Evolutionary conservation across 2,797 vertebrate genomes (phyloP).

Genomic region (Sternotherus odoratus): DNA sequence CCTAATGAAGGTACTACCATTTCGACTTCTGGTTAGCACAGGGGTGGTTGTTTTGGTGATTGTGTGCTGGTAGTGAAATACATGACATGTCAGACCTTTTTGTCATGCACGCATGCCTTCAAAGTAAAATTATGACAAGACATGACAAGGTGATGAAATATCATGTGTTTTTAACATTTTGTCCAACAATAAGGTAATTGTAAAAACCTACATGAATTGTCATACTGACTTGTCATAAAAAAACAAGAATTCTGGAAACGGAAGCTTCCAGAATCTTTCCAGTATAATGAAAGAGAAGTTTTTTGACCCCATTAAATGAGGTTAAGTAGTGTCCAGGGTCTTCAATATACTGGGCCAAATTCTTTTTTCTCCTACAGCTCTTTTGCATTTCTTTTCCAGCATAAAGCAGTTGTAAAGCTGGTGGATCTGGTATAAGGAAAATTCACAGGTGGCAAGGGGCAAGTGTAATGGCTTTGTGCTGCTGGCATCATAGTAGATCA

Average conservation of each 20-base stretch:
- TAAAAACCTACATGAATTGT: constrained; percentile 6
- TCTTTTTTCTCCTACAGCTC: neutral
- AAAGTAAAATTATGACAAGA: neutral
- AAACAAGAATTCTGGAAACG: neutral
- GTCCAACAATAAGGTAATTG: neutral
- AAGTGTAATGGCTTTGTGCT: neutral
- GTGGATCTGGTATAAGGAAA: neutral
- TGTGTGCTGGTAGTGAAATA: constrained; percentile 40
- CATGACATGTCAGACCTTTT: constrained; percentile 41
- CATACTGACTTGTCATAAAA: constrained; percentile 34
- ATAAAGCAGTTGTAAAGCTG: neutral
- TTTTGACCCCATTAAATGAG: neutral
- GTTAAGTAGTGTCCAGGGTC: neutral
- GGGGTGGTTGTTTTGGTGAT: constrained; percentile 9
- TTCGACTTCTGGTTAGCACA: constrained; percentile 41
- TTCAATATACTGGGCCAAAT: neutral
- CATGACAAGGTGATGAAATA: constrained; percentile 18
- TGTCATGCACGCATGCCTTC: constrained; percentile 18
- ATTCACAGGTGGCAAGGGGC: neutral
- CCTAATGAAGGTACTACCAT: constrained; percentile 76
- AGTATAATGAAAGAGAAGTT: neutral
- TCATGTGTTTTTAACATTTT: constrained; percentile 29
- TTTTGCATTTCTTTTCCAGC: rapidly evolving
- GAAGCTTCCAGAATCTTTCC: neutral
- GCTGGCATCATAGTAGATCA: too few relatives aligned